Conservation (phyloP, 2,113 vertebrate species). For the Clarias magur region DNA sequence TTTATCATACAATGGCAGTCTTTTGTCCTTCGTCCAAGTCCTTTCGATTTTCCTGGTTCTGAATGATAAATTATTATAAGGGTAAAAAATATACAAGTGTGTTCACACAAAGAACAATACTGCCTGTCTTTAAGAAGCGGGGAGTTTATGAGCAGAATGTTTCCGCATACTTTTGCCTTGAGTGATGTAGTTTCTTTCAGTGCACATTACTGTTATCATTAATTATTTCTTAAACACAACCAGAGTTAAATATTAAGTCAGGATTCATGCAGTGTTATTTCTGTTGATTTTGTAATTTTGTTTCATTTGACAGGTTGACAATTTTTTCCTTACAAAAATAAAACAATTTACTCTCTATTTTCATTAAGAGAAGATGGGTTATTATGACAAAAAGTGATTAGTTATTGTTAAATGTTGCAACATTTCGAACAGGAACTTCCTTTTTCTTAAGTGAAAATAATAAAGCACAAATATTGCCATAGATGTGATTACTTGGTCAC, state of each 20-base stretch:
- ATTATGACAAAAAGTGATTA: background rate
- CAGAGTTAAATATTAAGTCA: background rate
- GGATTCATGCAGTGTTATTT: background rate
- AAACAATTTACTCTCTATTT: too few species aligned
- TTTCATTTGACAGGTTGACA: too few species aligned
- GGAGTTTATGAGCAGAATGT: background rate
- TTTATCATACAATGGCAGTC: background rate
- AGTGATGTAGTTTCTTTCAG: background rate
- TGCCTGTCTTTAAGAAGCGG: background rate
- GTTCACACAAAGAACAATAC: background rate
- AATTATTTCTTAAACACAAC: background rate
- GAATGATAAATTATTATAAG: background rate
- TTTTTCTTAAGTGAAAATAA: background rate
- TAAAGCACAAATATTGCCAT: background rate
- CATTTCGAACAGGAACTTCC: background rate
- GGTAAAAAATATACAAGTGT: background rate
- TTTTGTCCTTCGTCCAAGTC: background rate
- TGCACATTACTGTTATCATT: background rate
- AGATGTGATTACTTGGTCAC: too few species aligned
- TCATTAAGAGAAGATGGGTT: too few species aligned
- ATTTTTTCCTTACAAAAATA: too few species aligned
- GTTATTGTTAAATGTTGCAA: too few species aligned
- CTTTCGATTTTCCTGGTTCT: background rate
- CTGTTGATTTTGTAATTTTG: background rate
- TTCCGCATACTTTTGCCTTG: background rate